phyloP scores from a whole-genome alignment of 2,797 vertebrate genomes.

The Coracias cyanogaster region DNA sequence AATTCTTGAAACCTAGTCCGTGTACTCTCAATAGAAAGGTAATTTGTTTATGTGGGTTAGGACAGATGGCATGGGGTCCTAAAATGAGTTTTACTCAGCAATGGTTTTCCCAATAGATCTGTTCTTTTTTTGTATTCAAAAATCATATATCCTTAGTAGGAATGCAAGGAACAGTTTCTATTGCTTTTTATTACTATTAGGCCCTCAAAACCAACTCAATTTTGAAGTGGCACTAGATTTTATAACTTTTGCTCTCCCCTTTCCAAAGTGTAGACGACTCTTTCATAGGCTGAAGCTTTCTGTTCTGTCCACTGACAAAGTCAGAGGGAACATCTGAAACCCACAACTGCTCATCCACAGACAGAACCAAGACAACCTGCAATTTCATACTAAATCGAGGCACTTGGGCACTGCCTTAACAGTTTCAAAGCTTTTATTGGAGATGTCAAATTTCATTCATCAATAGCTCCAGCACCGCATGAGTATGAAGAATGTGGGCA shows the following conservation, averaged over 20 bases:
- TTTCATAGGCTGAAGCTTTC: not conserved
- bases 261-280: not conserved
- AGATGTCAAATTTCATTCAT: not conserved
- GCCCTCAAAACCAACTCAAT: not conserved
- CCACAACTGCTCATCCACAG: not conserved
- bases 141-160: not conserved
- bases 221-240: not conserved
- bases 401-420: not conserved
- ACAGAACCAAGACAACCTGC: not conserved
- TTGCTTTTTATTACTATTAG: not conserved
- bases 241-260: no score
- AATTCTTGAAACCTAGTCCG: not conserved
- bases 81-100: constrained; percentile 29
- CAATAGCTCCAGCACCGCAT: not conserved
- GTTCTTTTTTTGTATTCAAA: not conserved
- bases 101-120: not conserved
- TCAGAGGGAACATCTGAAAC: not conserved
- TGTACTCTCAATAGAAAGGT: not conserved
- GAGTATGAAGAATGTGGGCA: not conserved
- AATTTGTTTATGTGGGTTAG: constrained; percentile 37
- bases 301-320: not conserved
- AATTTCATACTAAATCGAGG: not conserved
- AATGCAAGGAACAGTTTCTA: not conserved
- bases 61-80: constrained; percentile 21
- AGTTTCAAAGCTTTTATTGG: not conserved